Conservation (phyloP, 1,140 invertebrate species). For the Andrena cerasifolii region DNA sequence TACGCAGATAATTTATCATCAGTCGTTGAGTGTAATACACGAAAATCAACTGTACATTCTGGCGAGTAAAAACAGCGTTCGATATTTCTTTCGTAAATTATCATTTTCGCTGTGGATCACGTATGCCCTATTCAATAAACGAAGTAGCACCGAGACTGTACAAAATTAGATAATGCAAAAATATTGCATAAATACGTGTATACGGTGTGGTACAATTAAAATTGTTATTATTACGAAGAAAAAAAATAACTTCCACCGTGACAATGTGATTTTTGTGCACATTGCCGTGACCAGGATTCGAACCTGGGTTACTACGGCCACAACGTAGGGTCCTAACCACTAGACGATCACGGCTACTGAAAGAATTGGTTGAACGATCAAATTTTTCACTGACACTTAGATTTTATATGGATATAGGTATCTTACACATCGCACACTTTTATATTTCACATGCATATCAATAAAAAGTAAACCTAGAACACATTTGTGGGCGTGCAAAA, state of each 20-base stretch:
- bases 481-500: no score
- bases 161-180: neutral
- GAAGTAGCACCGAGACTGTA: no score
- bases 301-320: slow-evolving; percentile 96
- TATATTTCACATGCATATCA: no score
- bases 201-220: neutral
- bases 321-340: slow-evolving; percentile 96
- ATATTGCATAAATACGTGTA: neutral
- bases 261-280: slow-evolving; percentile 64
- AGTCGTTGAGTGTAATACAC: neutral
- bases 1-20: neutral
- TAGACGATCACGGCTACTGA: slow-evolving; percentile 87
- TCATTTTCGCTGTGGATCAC: no score
- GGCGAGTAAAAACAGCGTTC: neutral
- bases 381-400: neutral
- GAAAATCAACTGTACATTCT: neutral
- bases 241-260: slow-evolving; percentile 75
- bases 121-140: no score
- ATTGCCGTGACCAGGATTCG: slow-evolving; percentile 95
- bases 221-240: neutral
- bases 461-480: no score
- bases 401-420: no score
- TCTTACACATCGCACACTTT: no score
- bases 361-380: neutral
- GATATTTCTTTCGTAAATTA: no score